Conservation (phyloP, 2,888 invertebrate species). For the Trachelus troglodyta region DNA sequence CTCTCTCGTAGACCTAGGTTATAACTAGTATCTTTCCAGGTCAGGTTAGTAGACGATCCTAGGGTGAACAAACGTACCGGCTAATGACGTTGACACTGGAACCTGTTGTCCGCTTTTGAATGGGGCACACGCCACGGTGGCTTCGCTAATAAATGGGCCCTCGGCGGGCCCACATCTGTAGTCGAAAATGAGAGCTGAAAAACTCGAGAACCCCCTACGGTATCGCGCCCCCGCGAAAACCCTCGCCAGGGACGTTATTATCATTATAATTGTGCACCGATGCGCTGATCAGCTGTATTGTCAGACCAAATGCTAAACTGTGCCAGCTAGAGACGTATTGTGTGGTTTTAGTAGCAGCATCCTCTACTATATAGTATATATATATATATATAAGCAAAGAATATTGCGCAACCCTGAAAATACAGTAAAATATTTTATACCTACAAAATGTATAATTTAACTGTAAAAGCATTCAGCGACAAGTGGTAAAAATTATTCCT, state of each 20-base stretch:
- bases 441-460: not conserved
- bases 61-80: constrained; percentile 19
- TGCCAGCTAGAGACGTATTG: not conserved
- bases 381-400: too few relatives aligned
- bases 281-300: constrained; percentile 64
- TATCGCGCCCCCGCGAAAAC: constrained; percentile 40
- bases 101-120: constrained; percentile 60
- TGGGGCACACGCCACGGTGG: constrained; percentile 43
- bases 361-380: not conserved
- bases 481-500: not conserved
- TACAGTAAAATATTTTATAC: not conserved
- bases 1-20: not conserved
- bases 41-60: not conserved
- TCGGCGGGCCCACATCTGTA: constrained; percentile 56
- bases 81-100: constrained; percentile 57
- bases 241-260: constrained; percentile 47
- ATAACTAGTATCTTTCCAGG: not conserved
- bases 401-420: not conserved
- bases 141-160: constrained; percentile 58
- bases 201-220: constrained; percentile 46
- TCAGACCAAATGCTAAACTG: constrained; percentile 60
- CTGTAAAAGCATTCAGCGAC: not conserved
- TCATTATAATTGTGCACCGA: constrained; percentile 64
- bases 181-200: constrained; percentile 49
- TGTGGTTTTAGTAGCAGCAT: not conserved